Base-by-base conservation (phyloP, 2,113 vertebrate genomes). In the Hippolais icterina region DNA sequence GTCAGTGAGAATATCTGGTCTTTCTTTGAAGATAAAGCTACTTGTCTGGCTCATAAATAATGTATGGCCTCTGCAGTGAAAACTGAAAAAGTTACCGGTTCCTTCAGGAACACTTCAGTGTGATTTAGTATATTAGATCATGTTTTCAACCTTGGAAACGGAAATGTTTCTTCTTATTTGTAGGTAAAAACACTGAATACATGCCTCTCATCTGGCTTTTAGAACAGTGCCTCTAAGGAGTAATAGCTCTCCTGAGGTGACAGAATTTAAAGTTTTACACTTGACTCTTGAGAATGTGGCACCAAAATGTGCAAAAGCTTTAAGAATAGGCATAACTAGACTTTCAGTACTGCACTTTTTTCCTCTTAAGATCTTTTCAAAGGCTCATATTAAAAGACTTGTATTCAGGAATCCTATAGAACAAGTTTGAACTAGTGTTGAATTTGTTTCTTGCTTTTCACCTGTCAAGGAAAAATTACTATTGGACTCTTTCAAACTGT, bases 21-120 rank as follows among this genome's bases (percentile, higher is more conserved):
- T 79, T 91, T 89, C 72, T 84, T 82, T 93, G 78, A 91, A 87
- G 81, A 63, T 74, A 74, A 91, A 96, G 49, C 15, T 90, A 42
- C 39, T 78, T 93, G 56, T 2, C 19, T 87, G 77, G 19, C 49
- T 95, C 17, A 87, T 95, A 89, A 91, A 89, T 94, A 85, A 89
- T 82, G 10, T 37, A 96, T 76, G 7, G 2, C 8, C 35, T 87
- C 52, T 71, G 19, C 56, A 89, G 33, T 47, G n/a, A 86, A 87
- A 83, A 39, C 49, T 75, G 33, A 84, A 92, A 80, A 82, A 22
- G 33, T 79, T 41, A 59, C 21, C 0, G 0, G 10, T 39, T 89
- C 12, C 60, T 94, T 70, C 44, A 93, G 39, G 52, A 84, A 13
- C 31, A 61, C 18, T 53, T 17, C 16, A 57, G 8, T 72, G 41